Evolutionary conservation across 1,140 invertebrate species (phyloP).

Genomic region (Cydia amplana): DNA sequence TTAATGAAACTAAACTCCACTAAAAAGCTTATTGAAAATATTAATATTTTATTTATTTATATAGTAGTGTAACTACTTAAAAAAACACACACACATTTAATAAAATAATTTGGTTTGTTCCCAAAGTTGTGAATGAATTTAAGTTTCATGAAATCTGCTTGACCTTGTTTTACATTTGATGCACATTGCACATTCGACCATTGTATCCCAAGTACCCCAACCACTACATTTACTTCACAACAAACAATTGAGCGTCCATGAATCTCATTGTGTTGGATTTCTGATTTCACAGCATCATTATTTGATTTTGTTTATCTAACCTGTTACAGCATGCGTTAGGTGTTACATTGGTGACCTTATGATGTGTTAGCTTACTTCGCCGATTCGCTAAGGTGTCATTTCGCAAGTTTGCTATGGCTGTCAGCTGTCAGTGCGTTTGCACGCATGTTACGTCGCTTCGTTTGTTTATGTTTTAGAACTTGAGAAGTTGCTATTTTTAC

Average conservation of each 20-base stretch:
- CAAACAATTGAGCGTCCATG: not conserved
- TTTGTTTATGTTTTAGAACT: slow-evolving; percentile 33
- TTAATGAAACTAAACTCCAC: no score
- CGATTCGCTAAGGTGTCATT: slow-evolving; percentile 35
- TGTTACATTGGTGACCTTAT: slow-evolving; percentile 37
- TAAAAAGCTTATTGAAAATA: not conserved
- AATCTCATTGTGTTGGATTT: slow-evolving; percentile 41
- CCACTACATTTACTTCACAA: not conserved
- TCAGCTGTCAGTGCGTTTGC: slow-evolving; percentile 34
- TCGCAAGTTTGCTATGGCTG: slow-evolving; percentile 37
- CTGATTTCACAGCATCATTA: slow-evolving; percentile 56
- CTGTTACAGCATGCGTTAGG: slow-evolving; percentile 42
- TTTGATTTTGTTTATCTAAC: slow-evolving; percentile 56
- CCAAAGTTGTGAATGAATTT: no score
- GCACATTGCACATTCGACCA: not conserved
- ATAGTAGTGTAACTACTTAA: no score
- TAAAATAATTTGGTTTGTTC: no score
- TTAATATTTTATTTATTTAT: no score
- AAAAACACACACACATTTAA: no score
- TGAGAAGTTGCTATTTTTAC: not conserved
- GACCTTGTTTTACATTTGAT: slow-evolving; percentile 20
- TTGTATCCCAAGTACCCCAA: not conserved
- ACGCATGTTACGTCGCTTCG: slow-evolving; percentile 32
- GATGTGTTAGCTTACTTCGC: slow-evolving; percentile 39
- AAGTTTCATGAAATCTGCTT: not conserved